Evolutionary conservation across 2,797 vertebrate genomes (phyloP), one percentile per base, ranked within the genome.

Genomic region (Cyprinella venusta): DNA sequence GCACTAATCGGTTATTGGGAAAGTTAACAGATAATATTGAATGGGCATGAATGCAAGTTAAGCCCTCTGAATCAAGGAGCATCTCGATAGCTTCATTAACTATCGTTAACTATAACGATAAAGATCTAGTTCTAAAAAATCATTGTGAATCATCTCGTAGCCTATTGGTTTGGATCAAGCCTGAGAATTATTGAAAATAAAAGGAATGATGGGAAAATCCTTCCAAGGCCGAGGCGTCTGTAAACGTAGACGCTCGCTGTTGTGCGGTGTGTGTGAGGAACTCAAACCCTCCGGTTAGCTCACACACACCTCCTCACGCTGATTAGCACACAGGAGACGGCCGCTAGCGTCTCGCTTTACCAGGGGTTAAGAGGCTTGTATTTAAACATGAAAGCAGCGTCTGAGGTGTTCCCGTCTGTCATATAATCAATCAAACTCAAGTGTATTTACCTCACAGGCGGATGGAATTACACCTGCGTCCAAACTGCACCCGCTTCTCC

Each of bases 391-490:
- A 83, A 71, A 63, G 80, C 63, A 40, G 52, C 63, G 6, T 79
- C 63, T 68, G 56, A 81, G 86, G 74, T 84, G 68, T 86, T 86
- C 64, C 80, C 5, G 48, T 59, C 38, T 52, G 84, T 86, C 78
- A 84, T 42, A 85, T 61, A 81, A 75, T 72, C 79, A 87, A 81
- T 83, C 87, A 83, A 81, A 87, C 84, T 90, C 82, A 87, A 90
- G 85, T 88, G 83, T 84, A 87, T 89, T 89, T 82, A 90, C 88
- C 82, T 86, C 76, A 63, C 87, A 70, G 81, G 84, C 80, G 75
- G 90, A 87, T 91, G 87, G 81, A 91, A 89, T 92, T 90, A 90
- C 91, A 89, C 88, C 75, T 59, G 78, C 52, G 71, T 82, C 86
- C 80, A 87, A 84, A 79, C 70, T n/a, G 45, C 18, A 5, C 21